A percentile compares a stretch with the other conserved stretches of the same genome.
Evolutionary conservation across 1,140 invertebrate genomes (phyloP).

Genomic region (Hylaeus volcanicus): DNA sequence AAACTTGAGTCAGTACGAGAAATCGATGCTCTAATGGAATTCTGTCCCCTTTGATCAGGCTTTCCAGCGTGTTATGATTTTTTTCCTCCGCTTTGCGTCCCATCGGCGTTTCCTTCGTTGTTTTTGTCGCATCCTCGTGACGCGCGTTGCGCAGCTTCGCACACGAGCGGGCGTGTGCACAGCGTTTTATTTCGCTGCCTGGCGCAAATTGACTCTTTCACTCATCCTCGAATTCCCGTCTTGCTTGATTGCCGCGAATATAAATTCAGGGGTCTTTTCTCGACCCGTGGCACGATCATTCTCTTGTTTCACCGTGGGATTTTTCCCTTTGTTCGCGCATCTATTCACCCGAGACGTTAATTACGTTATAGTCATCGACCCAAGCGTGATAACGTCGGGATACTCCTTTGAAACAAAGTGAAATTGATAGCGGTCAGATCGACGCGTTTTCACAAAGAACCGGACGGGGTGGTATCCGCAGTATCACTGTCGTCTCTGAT

Average conservation of each 20-base stretch:
- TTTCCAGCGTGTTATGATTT: neutral
- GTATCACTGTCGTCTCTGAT: constrained; percentile 16
- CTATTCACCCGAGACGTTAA: constrained; percentile 9
- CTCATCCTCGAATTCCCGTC: constrained; percentile 10
- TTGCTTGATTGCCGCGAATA: constrained; percentile 50
- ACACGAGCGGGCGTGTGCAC: neutral
- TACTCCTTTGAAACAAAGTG: constrained; percentile 36
- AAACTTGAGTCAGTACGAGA: neutral
- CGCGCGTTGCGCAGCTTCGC: too few species aligned
- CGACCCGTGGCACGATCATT: neutral
- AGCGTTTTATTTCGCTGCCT: neutral
- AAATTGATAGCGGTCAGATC: constrained; percentile 30
- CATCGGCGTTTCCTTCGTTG: neutral
- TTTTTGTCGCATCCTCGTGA: neutral
- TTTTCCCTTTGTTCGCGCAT: neutral
- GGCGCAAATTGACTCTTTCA: constrained; percentile 51
- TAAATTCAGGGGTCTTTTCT: constrained; percentile 23
- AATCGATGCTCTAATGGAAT: constrained; percentile 3
- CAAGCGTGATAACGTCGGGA: neutral
- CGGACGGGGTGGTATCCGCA: neutral
- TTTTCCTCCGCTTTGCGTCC: neutral
- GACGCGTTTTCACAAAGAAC: constrained; percentile 8
- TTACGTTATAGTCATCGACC: constrained; percentile 14
- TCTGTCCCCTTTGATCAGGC: neutral
- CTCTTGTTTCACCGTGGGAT: neutral